Evolutionary conservation across 2,113 vertebrate species (phyloP), one percentile per base, ranked within the genome.

Genomic region (Sakesphorus luctuosus): DNA sequence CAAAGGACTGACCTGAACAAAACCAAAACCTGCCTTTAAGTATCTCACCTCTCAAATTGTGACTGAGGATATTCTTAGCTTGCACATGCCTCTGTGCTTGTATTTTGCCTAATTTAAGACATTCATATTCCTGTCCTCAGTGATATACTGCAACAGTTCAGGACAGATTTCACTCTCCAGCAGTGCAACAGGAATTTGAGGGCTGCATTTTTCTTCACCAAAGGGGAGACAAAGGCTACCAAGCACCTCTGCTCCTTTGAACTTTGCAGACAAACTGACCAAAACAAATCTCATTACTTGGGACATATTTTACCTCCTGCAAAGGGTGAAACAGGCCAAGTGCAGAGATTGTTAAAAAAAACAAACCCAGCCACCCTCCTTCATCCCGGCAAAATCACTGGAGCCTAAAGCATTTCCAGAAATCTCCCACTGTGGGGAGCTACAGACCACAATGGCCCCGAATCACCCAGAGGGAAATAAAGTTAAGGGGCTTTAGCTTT

Each of bases 401-500:
- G 83, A 95, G 81, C 93, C 89, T 78, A 72, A 87, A 86, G 95
- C 84, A 95, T 86, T 97, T 94, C 23, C 89, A 80, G 75, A 77
- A 53, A 93, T 90, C 87, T 90, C 85, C 97, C 97, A 93, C 97
- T 94, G 68, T 84, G 97, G 95, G 97, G 97, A 97, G 97, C 97
- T 97, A 94, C 85, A 97, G 96, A 97, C 91, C 93, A 96, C 87
- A 89, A 29, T 21, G 95, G 72, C 94, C 49, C 74, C 11, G 9
- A 62, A 56, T 43, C 23, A 66, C 28, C 26, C 90, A 35, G 43
- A 49, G 18, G 65, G 50, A 81, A 92, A 84, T 0, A 36, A 62
- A 91, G 69, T 13, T 4, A 53, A 73, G 36, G 62, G 50, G 16
- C 33, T 77, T 94, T 71, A 66, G 16, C 33, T 77, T 94, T 71